Evolutionary conservation across 2,888 invertebrate species (phyloP).

Genomic region (Drosophila putrida): DNA sequence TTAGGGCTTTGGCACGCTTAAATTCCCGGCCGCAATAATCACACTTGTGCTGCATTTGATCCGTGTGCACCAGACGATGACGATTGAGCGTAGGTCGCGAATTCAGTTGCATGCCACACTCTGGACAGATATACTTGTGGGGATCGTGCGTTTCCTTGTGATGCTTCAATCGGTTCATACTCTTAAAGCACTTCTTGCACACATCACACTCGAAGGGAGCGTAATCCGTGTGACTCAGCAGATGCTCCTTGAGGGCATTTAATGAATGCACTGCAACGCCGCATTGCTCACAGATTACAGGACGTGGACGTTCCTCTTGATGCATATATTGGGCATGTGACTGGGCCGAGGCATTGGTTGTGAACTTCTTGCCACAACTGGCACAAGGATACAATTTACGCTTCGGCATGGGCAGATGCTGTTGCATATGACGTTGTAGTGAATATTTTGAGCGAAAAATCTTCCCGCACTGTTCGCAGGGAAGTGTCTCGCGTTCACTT

Average conservation of each 20-base stretch:
- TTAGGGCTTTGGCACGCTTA: constrained; percentile 84
- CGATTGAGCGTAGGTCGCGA: constrained; percentile 82
- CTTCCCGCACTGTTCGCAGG: constrained; percentile 59
- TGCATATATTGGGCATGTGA: constrained; percentile 82
- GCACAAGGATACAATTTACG: constrained; percentile 67
- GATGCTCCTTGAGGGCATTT: constrained; percentile 86
- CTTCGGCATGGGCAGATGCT: constrained; percentile 69
- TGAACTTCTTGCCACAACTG: constrained; percentile 82
- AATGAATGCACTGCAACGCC: constrained; percentile 86
- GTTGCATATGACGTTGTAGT: constrained; percentile 59
- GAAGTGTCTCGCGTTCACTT: background rate
- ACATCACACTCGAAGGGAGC: constrained; percentile 86
- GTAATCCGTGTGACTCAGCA: constrained; percentile 86
- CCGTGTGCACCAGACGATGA: constrained; percentile 83
- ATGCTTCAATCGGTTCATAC: constrained; percentile 77
- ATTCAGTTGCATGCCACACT: constrained; percentile 82
- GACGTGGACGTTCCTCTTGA: constrained; percentile 82
- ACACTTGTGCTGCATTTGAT: constrained; percentile 83
- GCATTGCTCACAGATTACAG: constrained; percentile 86
- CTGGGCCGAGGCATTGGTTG: constrained; percentile 69
- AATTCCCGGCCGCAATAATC: constrained; percentile 84
- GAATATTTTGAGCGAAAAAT: constrained; percentile 48
- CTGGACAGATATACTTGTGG: constrained; percentile 82
- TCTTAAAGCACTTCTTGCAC: constrained; percentile 85
- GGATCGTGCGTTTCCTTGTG: constrained; percentile 84